A percentile compares a stretch with the other conserved stretches of the same genome.
Evolutionary conservation across 2,888 invertebrate genomes (phyloP).

Genomic region (Dendrolimus houi): DNA sequence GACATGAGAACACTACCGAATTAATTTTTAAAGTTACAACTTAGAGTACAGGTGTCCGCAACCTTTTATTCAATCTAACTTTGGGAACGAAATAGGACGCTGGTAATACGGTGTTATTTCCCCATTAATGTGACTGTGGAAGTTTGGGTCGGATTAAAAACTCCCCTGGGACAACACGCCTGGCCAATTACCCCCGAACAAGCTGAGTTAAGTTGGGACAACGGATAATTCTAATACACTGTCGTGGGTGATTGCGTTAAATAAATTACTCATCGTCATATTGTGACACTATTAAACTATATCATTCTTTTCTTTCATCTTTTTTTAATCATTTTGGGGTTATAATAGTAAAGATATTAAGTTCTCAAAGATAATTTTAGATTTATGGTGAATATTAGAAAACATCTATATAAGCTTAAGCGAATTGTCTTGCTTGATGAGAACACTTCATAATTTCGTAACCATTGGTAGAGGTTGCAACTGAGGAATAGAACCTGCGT

Average conservation of each 20-base stretch:
- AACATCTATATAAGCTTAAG: no score
- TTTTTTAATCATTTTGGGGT: no score
- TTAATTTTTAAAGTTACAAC: constrained; percentile 57
- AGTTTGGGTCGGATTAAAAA: constrained; percentile 62
- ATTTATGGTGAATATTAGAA: no score
- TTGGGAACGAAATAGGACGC: constrained; percentile 50
- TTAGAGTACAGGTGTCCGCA: constrained; percentile 45
- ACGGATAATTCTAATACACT: not conserved
- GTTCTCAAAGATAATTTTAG: no score
- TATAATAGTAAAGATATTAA: no score
- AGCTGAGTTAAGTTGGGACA: not conserved
- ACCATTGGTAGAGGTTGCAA: no score
- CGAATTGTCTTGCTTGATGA: no score
- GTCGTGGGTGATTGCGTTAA: constrained; percentile 1
- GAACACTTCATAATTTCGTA: no score
- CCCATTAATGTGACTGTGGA: constrained; percentile 62
- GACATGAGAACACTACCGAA: constrained; percentile 35
- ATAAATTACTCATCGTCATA: no score
- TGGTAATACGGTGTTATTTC: constrained; percentile 65
- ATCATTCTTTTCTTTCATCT: no score
- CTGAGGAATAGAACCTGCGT: no score
- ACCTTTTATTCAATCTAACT: constrained; percentile 72
- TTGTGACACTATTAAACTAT: no score
- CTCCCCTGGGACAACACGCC: constrained; percentile 53
- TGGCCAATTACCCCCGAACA: constrained; percentile 37